These are phyloP conservation scores for Loriculus beryllinus DNA, from an alignment of 2,797 vertebrate species.

Conservation along the genomic window DNA sequence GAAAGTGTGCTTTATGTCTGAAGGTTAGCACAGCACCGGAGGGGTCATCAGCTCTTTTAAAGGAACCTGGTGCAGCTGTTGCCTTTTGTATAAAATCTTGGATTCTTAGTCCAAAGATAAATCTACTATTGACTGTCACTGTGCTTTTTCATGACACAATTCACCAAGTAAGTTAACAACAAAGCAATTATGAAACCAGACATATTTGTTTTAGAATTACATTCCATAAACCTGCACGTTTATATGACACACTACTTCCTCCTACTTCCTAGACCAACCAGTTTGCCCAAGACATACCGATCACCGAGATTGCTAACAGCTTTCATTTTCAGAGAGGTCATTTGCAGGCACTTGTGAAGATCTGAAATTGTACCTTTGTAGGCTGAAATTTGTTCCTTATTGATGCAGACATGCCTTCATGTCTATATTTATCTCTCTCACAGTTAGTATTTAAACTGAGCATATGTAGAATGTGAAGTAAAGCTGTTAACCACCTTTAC, in stretches of 20 bases:
- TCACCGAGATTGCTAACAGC: neutral
- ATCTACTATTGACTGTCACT: neutral
- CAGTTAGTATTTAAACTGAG: neutral
- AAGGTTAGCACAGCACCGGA: neutral
- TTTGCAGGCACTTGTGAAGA: neutral
- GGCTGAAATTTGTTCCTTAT: neutral
- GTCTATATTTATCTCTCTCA: neutral
- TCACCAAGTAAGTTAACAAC: neutral
- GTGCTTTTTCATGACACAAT: neutral
- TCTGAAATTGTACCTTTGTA: neutral
- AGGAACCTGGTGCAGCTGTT: neutral
- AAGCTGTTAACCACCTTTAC: neutral
- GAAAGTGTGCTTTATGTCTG: neutral
- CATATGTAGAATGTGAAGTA: neutral
- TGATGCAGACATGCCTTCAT: accelerated
- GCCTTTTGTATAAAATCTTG: neutral
- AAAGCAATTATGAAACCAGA: neutral
- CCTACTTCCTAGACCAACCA: neutral
- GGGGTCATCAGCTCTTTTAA: neutral
- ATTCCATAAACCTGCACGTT: neutral
- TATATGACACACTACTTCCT: neutral
- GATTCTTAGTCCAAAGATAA: neutral
- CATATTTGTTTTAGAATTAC: neutral
- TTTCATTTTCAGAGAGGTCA: neutral
- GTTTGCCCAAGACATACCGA: neutral